Evolutionary conservation across 2,797 vertebrate species (phyloP).

Genomic region (Cyprinodon diabolis): DNA sequence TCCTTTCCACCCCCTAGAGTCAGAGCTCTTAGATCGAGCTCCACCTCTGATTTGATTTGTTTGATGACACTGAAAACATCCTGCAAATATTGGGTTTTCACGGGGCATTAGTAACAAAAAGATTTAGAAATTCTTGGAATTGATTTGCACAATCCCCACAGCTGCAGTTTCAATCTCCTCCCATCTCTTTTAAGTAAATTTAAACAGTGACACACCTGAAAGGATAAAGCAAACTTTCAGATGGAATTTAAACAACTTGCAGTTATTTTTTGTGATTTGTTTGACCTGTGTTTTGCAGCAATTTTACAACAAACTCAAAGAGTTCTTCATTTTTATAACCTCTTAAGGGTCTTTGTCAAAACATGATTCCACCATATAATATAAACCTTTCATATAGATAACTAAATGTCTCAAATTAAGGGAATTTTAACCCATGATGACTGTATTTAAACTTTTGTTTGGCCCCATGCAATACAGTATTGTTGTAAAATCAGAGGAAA

Average conservation of each 20-base stretch:
- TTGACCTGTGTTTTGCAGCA: neutral
- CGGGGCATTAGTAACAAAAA: neutral
- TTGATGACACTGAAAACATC: neutral
- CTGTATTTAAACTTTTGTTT: neutral
- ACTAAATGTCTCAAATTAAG: neutral
- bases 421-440: neutral
- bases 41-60: constrained; percentile 6
- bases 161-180: neutral
- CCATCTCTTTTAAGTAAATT: neutral
- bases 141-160: neutral
- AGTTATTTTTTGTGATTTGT: neutral
- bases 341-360: neutral
- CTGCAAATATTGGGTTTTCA: neutral
- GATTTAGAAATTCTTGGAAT: neutral
- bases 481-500: neutral
- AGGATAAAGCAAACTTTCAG: neutral
- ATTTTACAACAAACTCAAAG: neutral
- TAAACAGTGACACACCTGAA: neutral
- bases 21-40: neutral
- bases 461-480: neutral
- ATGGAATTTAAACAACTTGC: neutral
- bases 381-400: neutral
- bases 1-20: constrained; percentile 2
- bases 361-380: neutral
- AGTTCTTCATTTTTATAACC: neutral